Evolutionary conservation across 2,888 invertebrate species (phyloP).

Genomic region (Lamellibrachia columna): DNA sequence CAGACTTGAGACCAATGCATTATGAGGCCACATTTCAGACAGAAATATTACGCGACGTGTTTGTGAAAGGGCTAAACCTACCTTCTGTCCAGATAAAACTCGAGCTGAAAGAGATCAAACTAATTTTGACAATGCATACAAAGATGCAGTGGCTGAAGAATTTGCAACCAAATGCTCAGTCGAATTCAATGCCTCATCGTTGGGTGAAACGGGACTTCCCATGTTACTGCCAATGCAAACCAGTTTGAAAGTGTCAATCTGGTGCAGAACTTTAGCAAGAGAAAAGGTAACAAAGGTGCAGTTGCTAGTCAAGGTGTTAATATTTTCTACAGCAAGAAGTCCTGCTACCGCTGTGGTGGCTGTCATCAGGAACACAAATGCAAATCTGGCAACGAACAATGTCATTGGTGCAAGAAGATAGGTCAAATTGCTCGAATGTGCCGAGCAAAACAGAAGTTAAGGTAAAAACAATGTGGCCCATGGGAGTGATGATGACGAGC

Average conservation of each 20-base stretch:
- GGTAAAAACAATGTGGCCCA: not conserved
- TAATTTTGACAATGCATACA: not conserved
- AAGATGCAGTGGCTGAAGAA: not conserved
- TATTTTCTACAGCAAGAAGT: not conserved
- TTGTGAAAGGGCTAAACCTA: not conserved
- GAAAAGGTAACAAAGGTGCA: not conserved
- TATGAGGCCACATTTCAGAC: not conserved
- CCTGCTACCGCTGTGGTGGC: not conserved
- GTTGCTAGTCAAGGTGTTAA: not conserved
- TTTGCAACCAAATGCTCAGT: not conserved
- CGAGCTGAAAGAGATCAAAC: not conserved
- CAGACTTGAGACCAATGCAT: no score
- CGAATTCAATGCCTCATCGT: not conserved
- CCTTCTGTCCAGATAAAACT: not conserved
- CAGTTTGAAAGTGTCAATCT: not conserved
- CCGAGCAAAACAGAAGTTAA: not conserved
- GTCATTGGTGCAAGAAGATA: not conserved
- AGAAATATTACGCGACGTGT: constrained; percentile 2
- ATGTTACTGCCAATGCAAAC: not conserved
- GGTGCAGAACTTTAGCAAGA: not conserved
- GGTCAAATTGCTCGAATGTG: not conserved
- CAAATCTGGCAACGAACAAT: not conserved
- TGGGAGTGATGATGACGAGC: not conserved
- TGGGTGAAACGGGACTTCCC: not conserved
- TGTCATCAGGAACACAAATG: not conserved